A percentile compares a stretch with the other conserved stretches of the same genome.
Evolutionary conservation across 2,113 vertebrate genomes (phyloP).

Genomic region (Eulemur rufifrons): DNA sequence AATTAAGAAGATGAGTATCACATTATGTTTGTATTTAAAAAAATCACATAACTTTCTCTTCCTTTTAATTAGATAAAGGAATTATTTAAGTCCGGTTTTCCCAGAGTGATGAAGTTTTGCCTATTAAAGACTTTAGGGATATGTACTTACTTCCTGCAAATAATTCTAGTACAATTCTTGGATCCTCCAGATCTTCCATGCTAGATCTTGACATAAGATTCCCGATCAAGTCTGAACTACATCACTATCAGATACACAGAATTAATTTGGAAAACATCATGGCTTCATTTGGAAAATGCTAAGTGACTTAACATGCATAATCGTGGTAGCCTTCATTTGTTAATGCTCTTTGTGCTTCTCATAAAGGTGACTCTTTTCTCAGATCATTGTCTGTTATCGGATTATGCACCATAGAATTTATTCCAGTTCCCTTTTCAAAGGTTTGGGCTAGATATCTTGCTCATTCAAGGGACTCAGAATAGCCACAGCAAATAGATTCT

Average conservation of each 20-base stretch:
- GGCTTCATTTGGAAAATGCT: neutral
- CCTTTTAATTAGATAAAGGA: neutral
- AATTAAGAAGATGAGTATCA: neutral
- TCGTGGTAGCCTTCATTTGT: neutral
- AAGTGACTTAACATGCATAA: neutral
- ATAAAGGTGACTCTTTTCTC: neutral
- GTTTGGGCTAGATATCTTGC: neutral
- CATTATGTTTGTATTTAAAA: neutral
- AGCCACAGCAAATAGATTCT: neutral
- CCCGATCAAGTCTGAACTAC: neutral
- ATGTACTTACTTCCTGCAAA: neutral
- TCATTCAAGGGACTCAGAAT: conserved; percentile 42
- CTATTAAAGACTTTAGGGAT: neutral
- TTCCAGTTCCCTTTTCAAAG: neutral
- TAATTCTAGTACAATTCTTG: neutral
- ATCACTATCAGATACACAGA: neutral
- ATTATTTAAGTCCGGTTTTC: neutral
- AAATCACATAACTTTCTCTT: neutral
- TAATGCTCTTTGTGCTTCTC: neutral
- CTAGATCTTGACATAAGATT: neutral
- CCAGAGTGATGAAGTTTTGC: neutral
- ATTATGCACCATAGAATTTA: neutral
- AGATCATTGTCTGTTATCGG: neutral
- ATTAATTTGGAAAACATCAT: neutral
- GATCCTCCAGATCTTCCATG: neutral